A percentile compares a stretch with the other conserved stretches of the same genome.
phyloP scores from a whole-genome alignment of 1,140 invertebrate genomes.

The Charaxes varanes region DNA sequence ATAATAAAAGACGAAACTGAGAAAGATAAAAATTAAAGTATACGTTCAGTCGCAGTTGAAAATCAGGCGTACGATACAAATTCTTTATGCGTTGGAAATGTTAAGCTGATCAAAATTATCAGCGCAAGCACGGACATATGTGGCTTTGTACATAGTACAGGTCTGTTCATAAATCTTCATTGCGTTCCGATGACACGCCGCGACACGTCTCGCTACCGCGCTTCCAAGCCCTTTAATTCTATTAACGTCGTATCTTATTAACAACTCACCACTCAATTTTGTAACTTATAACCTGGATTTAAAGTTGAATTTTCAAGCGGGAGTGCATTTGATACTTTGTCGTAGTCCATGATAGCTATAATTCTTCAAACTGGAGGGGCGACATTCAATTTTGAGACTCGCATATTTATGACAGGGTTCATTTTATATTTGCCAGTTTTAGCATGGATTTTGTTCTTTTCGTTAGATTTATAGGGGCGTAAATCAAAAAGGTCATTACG shows the following conservation, averaged over 20 bases:
- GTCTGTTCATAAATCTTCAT: slow-evolving; percentile 71
- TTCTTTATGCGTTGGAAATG: slow-evolving; percentile 5
- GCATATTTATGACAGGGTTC: slow-evolving; percentile 30
- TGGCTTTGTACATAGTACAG: slow-evolving; percentile 35
- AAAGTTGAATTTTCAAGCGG: slow-evolving; percentile 17
- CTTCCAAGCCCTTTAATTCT: slow-evolving; percentile 27
- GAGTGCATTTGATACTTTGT: slow-evolving; percentile 28
- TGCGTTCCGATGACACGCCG: slow-evolving; percentile 68
- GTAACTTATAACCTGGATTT: slow-evolving; percentile 13
- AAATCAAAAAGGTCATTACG: slow-evolving; percentile 40
- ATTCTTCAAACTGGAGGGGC: slow-evolving; percentile 30
- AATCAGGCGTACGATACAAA: no score
- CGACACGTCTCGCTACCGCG: slow-evolving; percentile 69
- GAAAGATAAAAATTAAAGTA: background rate
- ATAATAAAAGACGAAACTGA: no score
- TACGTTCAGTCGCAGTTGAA: no score
- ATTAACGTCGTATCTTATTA: slow-evolving; percentile 31
- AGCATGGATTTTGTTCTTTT: slow-evolving; percentile 56
- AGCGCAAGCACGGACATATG: slow-evolving; percentile 27
- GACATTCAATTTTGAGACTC: slow-evolving; percentile 34
- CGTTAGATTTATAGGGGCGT: slow-evolving; percentile 42
- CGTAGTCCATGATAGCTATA: slow-evolving; percentile 36
- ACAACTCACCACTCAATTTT: slow-evolving; percentile 13
- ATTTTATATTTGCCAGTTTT: slow-evolving; percentile 27
- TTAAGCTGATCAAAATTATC: slow-evolving; percentile 21